These are phyloP conservation scores for Burhinus bistriatus DNA, from an alignment of 2,113 vertebrate genomes.

Conservation along the genomic window DNA sequence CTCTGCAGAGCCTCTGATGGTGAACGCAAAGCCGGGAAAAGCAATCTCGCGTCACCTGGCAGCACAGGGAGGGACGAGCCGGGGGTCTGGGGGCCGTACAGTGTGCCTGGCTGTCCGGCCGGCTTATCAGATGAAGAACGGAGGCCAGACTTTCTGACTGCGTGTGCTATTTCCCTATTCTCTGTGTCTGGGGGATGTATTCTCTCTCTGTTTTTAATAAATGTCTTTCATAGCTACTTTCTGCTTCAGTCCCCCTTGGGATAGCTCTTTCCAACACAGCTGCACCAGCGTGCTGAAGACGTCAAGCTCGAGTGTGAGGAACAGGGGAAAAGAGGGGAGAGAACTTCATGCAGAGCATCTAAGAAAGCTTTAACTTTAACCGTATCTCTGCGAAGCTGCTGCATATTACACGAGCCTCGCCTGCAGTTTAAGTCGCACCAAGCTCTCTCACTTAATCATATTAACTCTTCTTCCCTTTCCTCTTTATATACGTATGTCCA, in stretches of 20 bases:
- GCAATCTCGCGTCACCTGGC: neutral
- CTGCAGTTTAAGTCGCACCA: neutral
- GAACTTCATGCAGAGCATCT: neutral
- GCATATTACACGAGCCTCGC: neutral
- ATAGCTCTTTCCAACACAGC: neutral
- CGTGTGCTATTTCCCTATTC: neutral
- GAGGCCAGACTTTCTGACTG: neutral
- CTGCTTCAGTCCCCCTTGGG: neutral
- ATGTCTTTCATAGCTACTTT: constrained; percentile 8
- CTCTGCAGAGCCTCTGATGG: neutral
- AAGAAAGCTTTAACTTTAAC: neutral
- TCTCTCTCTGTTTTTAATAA: constrained; percentile 26
- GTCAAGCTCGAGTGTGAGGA: neutral
- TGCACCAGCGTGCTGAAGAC: neutral
- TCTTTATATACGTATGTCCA: neutral
- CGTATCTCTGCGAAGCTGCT: neutral
- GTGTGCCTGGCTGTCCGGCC: neutral
- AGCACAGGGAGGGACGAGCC: neutral
- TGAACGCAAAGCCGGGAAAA: neutral
- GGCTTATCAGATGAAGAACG: neutral
- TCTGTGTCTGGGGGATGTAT: neutral
- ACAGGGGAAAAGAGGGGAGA: neutral
- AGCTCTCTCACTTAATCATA: neutral
- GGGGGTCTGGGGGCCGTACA: neutral
- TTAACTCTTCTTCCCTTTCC: neutral